Base-by-base conservation (phyloP, 2,797 vertebrate genomes). In the Sebastes nivosus region DNA sequence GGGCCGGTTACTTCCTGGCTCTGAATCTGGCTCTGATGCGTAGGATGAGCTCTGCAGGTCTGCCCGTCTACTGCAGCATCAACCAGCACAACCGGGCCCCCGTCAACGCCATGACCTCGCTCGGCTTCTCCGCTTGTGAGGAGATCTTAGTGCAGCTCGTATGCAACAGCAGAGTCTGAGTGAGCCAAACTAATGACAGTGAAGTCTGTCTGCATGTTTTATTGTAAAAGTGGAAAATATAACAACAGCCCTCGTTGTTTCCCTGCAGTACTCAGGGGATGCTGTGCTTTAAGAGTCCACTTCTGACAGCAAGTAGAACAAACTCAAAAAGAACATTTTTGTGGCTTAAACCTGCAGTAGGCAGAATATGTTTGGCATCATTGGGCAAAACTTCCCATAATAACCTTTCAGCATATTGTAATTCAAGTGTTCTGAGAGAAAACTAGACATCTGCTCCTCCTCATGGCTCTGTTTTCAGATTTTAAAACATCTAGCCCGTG, bases 291-390 rank as follows among this genome's bases (percentile, higher is more conserved):
- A 65, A 22, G 69, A 64, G 34, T 80, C 67, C 11, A 64, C 73
- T 38, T 76, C 64, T 85, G 38, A 82, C 58, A 75, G 34, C 29
- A 68, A 74, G 64, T 70, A 76, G 81, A 73, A 76, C 76, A 57
- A 81, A 71, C 68, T 73, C 50, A 64, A 63, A 81, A 81, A 50
- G 46, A 73, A 78, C 29, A 70, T 52, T 61, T 70, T 80, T 69
- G 13, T 74, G 61, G 69, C 63, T 42, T 42, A 42, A 42, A 42
- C 14, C 38, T 42, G 14, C 38, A 42, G 14, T 42, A 42, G 38
- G 42, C 42, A 0, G 42, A 18, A 46, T 20, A 8, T 46, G 3
- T 46, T 46, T 46, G 42, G 16, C 16, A 20, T 46, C 16, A 8
- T 4, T 46, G 42, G 16, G 42, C 16, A 46, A 46, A 46, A 18